phyloP scores from a whole-genome alignment of 2,113 vertebrate genomes.

The Ivindomyrus marchei region DNA sequence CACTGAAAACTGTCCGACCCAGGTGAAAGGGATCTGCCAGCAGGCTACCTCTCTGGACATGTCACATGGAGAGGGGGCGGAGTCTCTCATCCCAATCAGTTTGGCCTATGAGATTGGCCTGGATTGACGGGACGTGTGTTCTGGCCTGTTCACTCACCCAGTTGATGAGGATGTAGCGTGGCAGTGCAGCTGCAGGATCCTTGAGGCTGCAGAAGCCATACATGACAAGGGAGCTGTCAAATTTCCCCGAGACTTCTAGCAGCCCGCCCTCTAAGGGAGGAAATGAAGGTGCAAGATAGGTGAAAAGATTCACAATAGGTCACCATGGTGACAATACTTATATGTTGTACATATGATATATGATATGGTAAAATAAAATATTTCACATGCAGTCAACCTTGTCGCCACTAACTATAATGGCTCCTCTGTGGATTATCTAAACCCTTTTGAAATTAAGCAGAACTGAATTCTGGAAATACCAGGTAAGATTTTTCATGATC shows the following conservation, averaged over 20 bases:
- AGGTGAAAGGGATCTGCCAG: not conserved
- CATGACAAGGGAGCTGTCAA: slow-evolving; percentile 90
- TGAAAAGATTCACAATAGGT: not conserved
- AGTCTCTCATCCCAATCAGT: not conserved
- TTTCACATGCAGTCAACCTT: not conserved
- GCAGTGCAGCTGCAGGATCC: slow-evolving; percentile 78
- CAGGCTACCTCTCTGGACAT: not conserved
- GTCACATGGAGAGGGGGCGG: not conserved
- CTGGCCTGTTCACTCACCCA: slow-evolving; percentile 69
- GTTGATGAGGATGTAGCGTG: slow-evolving; percentile 95
- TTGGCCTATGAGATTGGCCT: no score
- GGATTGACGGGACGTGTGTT: not conserved
- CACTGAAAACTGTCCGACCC: not conserved
- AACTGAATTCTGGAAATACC: not conserved
- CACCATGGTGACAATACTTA: not conserved
- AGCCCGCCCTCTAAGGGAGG: slow-evolving; percentile 75
- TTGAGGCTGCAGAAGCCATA: slow-evolving; percentile 98
- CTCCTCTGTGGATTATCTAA: not conserved
- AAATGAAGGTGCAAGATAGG: not conserved
- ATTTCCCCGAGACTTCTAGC: slow-evolving; percentile 78
- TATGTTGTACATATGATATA: not conserved
- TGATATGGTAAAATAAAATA: not conserved
- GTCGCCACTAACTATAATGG: not conserved
- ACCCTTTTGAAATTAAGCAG: not conserved
- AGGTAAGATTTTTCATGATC: not conserved